Evolutionary conservation across 1,140 invertebrate genomes (phyloP).

Genomic region (Spodoptera litura): DNA sequence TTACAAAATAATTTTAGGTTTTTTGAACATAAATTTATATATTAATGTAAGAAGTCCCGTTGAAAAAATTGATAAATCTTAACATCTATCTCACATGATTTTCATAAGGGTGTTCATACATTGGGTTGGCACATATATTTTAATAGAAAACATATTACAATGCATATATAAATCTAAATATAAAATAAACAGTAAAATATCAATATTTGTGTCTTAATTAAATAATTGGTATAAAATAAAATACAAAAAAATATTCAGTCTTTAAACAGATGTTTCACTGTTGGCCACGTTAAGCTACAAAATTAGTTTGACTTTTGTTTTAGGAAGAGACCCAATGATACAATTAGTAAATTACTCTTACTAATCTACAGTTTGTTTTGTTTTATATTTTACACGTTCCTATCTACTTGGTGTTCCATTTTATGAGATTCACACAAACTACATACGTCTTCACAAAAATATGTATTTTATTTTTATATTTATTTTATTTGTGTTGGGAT

Average conservation of each 20-base stretch:
- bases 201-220: not conserved
- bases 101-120: slow-evolving; percentile 30
- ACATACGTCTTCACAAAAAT: slow-evolving; percentile 49
- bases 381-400: slow-evolving; percentile 28
- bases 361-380: slow-evolving; percentile 30
- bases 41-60: slow-evolving; percentile 29
- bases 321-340: slow-evolving; percentile 25
- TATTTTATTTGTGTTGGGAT: slow-evolving; percentile 15
- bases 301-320: slow-evolving; percentile 8
- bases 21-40: not conserved
- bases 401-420: slow-evolving; percentile 57
- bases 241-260: slow-evolving; percentile 40
- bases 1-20: too few relatives aligned
- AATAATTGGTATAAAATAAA: slow-evolving; percentile 6
- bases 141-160: slow-evolving; percentile 2
- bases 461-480: slow-evolving; percentile 34
- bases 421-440: slow-evolving; percentile 33
- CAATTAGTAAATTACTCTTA: slow-evolving; percentile 6
- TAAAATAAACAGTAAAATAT: not conserved
- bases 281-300: slow-evolving; percentile 1
- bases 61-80: slow-evolving; percentile 7
- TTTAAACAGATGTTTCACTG: slow-evolving; percentile 30
- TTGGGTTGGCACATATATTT: slow-evolving; percentile 30
- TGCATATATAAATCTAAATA: not conserved
- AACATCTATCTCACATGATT: slow-evolving; percentile 23